These are phyloP conservation scores for Adelphocoris suturalis DNA, from an alignment of 2,888 invertebrate genomes.

Conservation along the genomic window DNA sequence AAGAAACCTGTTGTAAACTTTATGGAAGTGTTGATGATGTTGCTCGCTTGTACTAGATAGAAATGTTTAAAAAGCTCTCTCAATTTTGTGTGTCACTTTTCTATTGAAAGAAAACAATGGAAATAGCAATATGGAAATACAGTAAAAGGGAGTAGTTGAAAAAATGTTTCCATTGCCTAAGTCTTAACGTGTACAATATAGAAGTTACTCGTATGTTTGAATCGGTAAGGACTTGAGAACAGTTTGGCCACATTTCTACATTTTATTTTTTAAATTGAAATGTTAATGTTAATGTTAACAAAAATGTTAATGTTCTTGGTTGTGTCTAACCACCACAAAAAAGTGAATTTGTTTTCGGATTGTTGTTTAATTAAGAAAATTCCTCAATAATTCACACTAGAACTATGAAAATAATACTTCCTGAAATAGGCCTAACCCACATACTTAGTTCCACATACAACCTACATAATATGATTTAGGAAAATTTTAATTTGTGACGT, in stretches of 20 bases:
- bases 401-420: too few relatives aligned
- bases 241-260: conserved; percentile 22
- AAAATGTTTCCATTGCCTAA: conserved; percentile 10
- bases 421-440: too few relatives aligned
- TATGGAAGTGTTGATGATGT: conserved; percentile 57
- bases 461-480: too few relatives aligned
- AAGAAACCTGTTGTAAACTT: conserved; percentile 35
- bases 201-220: conserved; percentile 26
- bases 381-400: too few relatives aligned
- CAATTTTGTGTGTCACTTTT: conserved; percentile 32
- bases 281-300: too few relatives aligned
- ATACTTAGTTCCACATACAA: too few relatives aligned
- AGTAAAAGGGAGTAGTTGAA: neutral
- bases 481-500: too few relatives aligned
- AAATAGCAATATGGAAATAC: conserved; percentile 41
- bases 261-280: neutral
- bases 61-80: conserved; percentile 29
- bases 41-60: conserved; percentile 57
- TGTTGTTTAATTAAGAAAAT: too few relatives aligned
- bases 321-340: too few relatives aligned
- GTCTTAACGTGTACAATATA: conserved; percentile 17
- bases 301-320: too few relatives aligned
- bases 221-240: conserved; percentile 33
- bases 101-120: neutral
- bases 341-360: too few relatives aligned